Conservation (phyloP, 30 jellyfish, hydroid and myxozoan species). For the Pelagia noctiluca region DNA sequence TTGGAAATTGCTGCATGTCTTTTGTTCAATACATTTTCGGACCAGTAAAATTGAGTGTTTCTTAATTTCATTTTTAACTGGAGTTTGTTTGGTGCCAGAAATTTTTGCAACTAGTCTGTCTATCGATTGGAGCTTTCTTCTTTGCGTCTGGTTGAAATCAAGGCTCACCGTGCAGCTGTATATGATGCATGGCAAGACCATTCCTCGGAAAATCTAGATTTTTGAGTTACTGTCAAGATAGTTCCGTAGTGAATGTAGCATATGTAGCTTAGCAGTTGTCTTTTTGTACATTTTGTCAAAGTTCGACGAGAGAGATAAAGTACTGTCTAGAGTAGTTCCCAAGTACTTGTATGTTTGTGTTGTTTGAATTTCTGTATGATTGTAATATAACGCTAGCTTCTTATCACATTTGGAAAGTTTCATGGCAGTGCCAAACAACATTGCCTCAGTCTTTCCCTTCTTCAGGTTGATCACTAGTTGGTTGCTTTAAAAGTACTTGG, state of each 20-base stretch:
- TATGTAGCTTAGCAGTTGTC: constrained; percentile 51
- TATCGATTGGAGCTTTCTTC: constrained; percentile 36
- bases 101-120: constrained; percentile 49
- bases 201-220: no score
- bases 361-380: constrained; percentile 26
- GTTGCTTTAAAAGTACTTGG: constrained; percentile 30
- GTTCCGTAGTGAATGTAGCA: constrained; percentile 20
- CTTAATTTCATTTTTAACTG: constrained; percentile 38
- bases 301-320: constrained; percentile 43
- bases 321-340: constrained; percentile 51
- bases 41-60: constrained; percentile 45
- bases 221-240: no score
- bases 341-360: constrained; percentile 46
- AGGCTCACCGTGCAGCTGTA: constrained; percentile 43
- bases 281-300: constrained; percentile 40
- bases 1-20: constrained; percentile 37
- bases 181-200: constrained; percentile 25
- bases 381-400: constrained; percentile 26
- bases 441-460: constrained; percentile 13
- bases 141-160: constrained; percentile 44
- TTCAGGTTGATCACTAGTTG: constrained; percentile 8
- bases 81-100: constrained; percentile 52
- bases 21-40: constrained; percentile 50
- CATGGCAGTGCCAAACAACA: constrained; percentile 26
- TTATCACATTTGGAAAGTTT: constrained; percentile 20